Base-by-base conservation (phyloP, 2,113 vertebrate genomes). In the Nycticryphes semicollaris region DNA sequence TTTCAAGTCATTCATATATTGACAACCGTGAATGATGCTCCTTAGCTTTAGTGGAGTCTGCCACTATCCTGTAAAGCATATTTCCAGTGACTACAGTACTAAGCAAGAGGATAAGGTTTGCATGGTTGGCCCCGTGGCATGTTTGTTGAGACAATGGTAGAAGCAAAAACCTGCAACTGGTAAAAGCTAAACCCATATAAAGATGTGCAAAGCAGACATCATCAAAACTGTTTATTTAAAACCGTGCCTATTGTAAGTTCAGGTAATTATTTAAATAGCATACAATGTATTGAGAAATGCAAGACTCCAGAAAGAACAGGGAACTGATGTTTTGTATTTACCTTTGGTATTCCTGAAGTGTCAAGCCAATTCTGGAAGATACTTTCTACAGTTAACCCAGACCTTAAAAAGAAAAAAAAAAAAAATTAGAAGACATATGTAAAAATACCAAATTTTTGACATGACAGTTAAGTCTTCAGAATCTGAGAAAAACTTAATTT, bases 301-400 rank as follows among this genome's bases (percentile, higher is more conserved):
- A 91, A 87, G 45, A 60, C 27, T 76, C 18, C 37, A 85, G 23
- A 90, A 93, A 14, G n/a, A 95, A 88, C 20, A 64, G 30, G 31
- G 43, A 93, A 66, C 5, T 72, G 28, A 30, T 60, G 62, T 69
- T 80, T 73, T 73, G 17, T 66, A 87, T 75, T 98, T 98, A 99
- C 99, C 99, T 99, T 97, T 85, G 99, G 99, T 97, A 99, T 98
- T 97, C 99, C 99, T 1, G 99, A 98, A 97, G 97, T 98, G 97
- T 99, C 99, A 53, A 99, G 98, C 99, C 99, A 99, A 76, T 98
- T 98, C 93, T 97, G 96, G 95, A 98, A 98, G 97, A 99, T 98
- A 96, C 95, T 98, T 97, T 98, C 95, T 67, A 99, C 97, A 88
- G 98, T 98, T 93, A 99, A 95, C n/a, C 96, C 98, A 88, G 96